phyloP scores from a whole-genome alignment of 1,140 invertebrate species.

The Araneus ventricosus region DNA sequence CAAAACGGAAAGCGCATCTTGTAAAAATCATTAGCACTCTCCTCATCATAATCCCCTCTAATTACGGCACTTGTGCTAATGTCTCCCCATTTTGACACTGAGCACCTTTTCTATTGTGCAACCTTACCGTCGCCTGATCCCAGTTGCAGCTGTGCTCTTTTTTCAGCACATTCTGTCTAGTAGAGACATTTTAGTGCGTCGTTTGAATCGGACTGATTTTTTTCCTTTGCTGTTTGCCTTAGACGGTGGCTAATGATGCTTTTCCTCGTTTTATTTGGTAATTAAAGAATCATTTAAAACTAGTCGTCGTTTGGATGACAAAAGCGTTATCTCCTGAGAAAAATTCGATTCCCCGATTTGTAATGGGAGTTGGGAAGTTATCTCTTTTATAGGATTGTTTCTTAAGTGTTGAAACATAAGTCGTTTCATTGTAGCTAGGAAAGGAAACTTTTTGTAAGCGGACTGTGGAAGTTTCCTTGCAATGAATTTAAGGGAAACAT shows the following conservation, averaged over 20 bases:
- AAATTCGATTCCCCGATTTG: not conserved
- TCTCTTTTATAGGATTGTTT: no score
- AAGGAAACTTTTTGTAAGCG: no score
- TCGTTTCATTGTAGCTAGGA: no score
- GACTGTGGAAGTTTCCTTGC: no score
- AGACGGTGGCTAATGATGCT: not conserved
- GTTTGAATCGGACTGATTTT: not conserved
- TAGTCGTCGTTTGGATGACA: not conserved
- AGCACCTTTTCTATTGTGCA: constrained; percentile 27
- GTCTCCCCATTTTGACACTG: constrained; percentile 46
- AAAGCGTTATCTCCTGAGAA: not conserved
- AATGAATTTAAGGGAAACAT: no score
- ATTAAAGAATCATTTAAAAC: constrained; percentile 23
- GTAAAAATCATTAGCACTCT: constrained; percentile 56
- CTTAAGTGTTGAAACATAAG: no score
- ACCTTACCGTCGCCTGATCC: not conserved
- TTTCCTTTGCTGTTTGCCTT: not conserved
- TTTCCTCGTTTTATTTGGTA: not conserved
- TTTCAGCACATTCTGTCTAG: not conserved
- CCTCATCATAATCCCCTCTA: constrained; percentile 52
- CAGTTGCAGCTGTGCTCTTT: not conserved
- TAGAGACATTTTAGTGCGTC: not conserved
- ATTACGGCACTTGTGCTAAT: constrained; percentile 45
- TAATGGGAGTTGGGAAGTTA: not conserved
- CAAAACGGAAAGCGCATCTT: constrained; percentile 36